Percentiles rank a stretch among this genome's conserved stretches.
Evolutionary conservation across 2,888 invertebrate genomes (phyloP).

Genomic region (Eulithis testata): DNA sequence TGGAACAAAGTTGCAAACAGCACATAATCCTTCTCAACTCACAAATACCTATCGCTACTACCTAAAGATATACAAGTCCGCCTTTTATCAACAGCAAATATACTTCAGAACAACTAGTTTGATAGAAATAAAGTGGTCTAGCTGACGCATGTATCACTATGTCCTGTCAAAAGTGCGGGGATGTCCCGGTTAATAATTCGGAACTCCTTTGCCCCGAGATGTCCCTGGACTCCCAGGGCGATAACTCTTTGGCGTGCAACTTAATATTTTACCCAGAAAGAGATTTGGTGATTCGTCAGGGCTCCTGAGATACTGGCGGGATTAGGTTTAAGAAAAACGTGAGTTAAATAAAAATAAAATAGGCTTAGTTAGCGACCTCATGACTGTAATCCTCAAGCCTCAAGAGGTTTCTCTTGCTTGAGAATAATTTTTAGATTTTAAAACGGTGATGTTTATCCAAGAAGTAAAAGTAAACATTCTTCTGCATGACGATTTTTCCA

Average conservation of each 20-base stretch:
- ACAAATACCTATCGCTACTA: too few relatives aligned
- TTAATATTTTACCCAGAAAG: conserved; percentile 44
- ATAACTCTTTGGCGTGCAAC: conserved; percentile 44
- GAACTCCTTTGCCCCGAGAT: conserved; percentile 29
- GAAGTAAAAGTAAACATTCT: too few relatives aligned
- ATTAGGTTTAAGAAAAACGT: conserved; percentile 10
- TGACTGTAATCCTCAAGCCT: not conserved
- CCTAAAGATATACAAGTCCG: too few relatives aligned
- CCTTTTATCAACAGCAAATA: not conserved
- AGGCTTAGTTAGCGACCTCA: not conserved
- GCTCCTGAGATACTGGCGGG: conserved; percentile 16
- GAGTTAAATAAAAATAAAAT: not conserved
- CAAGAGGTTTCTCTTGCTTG: not conserved
- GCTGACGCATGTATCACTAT: not conserved
- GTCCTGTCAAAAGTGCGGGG: conserved; percentile 20
- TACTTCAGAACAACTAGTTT: not conserved
- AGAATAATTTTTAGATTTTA: too few relatives aligned
- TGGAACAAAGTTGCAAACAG: too few relatives aligned
- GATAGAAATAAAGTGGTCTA: not conserved
- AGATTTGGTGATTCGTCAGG: conserved; percentile 34
- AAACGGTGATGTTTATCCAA: too few relatives aligned
- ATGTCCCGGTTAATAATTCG: conserved; percentile 37
- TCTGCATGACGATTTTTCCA: too few relatives aligned
- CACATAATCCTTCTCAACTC: too few relatives aligned
- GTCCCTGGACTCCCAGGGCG: conserved; percentile 40